These are phyloP conservation scores for Synergus gifuensis DNA, from an alignment of 2,888 invertebrate genomes.

Conservation along the genomic window DNA sequence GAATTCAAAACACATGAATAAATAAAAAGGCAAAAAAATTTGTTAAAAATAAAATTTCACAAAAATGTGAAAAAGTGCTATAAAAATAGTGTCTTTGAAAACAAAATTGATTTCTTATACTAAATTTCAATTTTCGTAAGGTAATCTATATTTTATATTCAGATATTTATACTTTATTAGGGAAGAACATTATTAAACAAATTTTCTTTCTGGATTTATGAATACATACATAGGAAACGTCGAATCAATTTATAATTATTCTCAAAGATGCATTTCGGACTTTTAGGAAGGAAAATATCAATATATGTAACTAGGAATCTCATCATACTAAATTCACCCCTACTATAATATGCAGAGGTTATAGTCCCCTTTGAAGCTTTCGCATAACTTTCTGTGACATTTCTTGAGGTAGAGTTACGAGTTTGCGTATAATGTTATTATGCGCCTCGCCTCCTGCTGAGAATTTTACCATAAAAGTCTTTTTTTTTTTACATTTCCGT, in stretches of 20 bases:
- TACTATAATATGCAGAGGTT: neutral
- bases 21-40: neutral
- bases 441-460: slow-evolving; percentile 17
- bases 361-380: slow-evolving; percentile 13
- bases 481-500: neutral
- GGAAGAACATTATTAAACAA: neutral
- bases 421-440: slow-evolving; percentile 28
- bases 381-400: slow-evolving; percentile 15
- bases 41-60: neutral
- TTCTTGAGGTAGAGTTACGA: slow-evolving; percentile 29
- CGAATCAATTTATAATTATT: neutral
- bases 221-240: neutral
- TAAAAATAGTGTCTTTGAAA: neutral
- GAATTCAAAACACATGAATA: neutral
- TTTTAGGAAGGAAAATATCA: neutral
- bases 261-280: neutral
- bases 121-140: slow-evolving; percentile 1
- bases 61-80: slow-evolving; percentile 17
- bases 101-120: neutral
- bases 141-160: too few species aligned
- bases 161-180: neutral
- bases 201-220: neutral
- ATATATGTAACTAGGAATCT: neutral
- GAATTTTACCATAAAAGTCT: slow-evolving; percentile 12
- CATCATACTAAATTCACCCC: neutral